Evolutionary conservation across 2,113 vertebrate genomes (phyloP).

Genomic region (Syngnathus typhle): DNA sequence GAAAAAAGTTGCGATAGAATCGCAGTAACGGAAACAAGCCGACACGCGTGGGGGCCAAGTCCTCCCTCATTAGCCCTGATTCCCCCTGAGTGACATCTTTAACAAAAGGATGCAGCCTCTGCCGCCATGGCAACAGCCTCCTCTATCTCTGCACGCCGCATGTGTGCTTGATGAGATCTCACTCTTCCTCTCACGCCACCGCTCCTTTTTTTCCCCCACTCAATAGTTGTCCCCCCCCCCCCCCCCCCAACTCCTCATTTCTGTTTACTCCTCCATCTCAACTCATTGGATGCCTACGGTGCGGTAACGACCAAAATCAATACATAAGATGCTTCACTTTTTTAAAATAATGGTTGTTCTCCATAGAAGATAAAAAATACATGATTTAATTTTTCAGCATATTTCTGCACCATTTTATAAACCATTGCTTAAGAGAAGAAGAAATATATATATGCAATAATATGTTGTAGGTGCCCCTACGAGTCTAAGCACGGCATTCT

Average conservation of each 20-base stretch:
- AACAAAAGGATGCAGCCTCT: conserved; percentile 74
- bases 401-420: neutral
- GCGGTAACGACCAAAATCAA: neutral
- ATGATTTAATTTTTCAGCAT: neutral
- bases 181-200: conserved; percentile 43
- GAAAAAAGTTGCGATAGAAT: neutral
- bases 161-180: conserved; percentile 62
- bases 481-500: no score
- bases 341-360: neutral
- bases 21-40: neutral
- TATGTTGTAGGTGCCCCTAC: no score
- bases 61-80: conserved; percentile 73
- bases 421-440: neutral
- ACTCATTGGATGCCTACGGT: neutral
- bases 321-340: no score
- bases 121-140: conserved; percentile 72
- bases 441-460: neutral
- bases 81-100: conserved; percentile 73
- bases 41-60: conserved; percentile 53
- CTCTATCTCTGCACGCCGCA: conserved; percentile 56
- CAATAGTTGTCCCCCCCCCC: conserved; percentile 6
- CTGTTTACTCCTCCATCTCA: neutral
- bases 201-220: conserved; percentile 22
- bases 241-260: neutral
- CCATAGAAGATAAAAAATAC: neutral